Evolutionary conservation across 2,797 vertebrate species (phyloP).

Genomic region (Anguilla anguilla): DNA sequence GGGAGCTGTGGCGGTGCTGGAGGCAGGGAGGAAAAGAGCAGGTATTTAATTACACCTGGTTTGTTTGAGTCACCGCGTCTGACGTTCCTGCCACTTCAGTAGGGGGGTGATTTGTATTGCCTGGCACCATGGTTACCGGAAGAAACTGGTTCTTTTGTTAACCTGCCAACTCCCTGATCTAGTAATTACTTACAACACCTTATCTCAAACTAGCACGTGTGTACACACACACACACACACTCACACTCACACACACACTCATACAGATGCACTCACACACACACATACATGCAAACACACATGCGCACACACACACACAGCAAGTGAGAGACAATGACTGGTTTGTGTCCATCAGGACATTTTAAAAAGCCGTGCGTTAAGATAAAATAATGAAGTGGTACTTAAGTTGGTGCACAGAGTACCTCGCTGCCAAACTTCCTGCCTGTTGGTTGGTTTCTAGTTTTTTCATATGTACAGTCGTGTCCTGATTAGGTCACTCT

Average conservation of each 20-base stretch:
- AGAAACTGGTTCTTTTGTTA: not conserved
- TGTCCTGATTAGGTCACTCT: not conserved
- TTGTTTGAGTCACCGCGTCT: not conserved
- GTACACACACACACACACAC: not conserved
- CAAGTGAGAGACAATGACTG: not conserved
- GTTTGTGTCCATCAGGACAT: conserved; percentile 17
- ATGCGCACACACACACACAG: not conserved
- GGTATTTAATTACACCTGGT: not conserved
- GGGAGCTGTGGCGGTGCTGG: too few relatives aligned
- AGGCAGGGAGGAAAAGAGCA: not conserved
- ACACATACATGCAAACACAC: not conserved
- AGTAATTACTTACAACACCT: not conserved
- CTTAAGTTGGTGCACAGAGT: not conserved
- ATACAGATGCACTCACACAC: not conserved
- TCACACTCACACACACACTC: not conserved
- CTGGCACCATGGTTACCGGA: not conserved
- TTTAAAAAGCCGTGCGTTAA: not conserved
- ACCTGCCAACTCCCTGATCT: not conserved
- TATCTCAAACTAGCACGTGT: not conserved
- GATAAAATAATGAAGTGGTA: not conserved
- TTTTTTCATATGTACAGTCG: conserved; percentile 1
- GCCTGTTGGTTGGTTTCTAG: not conserved
- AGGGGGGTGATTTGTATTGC: not conserved
- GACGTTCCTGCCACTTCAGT: not conserved
- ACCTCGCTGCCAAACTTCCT: not conserved